Base-by-base conservation (phyloP, 2,797 vertebrate genomes). In the Phaenicophaeus curvirostris region DNA sequence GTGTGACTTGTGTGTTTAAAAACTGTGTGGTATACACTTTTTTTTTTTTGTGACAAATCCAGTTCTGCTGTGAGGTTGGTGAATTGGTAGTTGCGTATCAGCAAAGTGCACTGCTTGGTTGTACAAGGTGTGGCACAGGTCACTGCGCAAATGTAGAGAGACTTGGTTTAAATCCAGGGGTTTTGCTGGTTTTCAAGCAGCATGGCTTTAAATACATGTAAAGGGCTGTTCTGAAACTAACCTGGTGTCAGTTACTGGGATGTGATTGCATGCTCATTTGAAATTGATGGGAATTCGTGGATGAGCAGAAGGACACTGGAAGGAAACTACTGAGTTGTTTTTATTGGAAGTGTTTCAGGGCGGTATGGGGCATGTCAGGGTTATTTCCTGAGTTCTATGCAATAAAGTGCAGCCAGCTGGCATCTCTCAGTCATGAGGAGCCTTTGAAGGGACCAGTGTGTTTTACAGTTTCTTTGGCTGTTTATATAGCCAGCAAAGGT, bases 1-100 rank as follows among this genome's bases (percentile, higher is more conserved):
- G 63, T 67, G 80, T 85, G 90, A 86, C n/a, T 93, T 90, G 79
- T 0, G 23, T 94, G 71, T 88, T 88, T 81, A 79, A 94, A 86
- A 94, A 59, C 44, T 85, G 15, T 67, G 90, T 2, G 2, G n/a
- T 44, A 35, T 82, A 33, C 30, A 5, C 39, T 69, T 88, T 80
- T 80, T 59, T n/a, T n/a, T 66, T 80, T 61, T 27, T 63, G 67
- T 24, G 67, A 69, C 69, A 37, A 33, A 96, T 91, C 50, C 78
- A 66, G 59, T 79, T 96, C 41, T 78, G 37, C 25, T 81, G 46
- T 62, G 58, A 86, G 53, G 35, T 84, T 91, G 67, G 37, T 11
- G 12, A 53, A 79, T 84, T 17, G 21, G 37, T 68, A 57, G 62
- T 31, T 93, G 55, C 4, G 0, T 75, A 20, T 62, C n/a, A 4